phyloP scores from a whole-genome alignment of 2,888 invertebrate species.

The Calameuta idolon region DNA sequence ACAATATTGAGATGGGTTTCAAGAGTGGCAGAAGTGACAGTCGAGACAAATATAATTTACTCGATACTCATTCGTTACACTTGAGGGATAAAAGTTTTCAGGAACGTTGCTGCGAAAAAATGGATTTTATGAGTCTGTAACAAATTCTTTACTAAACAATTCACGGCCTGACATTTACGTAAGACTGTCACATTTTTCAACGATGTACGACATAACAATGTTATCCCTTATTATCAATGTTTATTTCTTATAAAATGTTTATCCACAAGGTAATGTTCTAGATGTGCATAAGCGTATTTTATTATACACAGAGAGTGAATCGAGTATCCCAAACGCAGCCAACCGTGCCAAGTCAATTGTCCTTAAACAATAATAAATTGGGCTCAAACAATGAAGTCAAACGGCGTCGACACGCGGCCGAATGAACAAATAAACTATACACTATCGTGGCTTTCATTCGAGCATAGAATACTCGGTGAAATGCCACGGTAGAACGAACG shows the following conservation, averaged over 20 bases:
- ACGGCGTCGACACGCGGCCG: not conserved
- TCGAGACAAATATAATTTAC: not conserved
- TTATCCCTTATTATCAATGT: not conserved
- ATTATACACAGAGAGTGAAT: not conserved
- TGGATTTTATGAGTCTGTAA: not conserved
- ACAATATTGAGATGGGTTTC: not conserved
- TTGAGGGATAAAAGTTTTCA: not conserved
- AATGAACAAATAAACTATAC: not conserved
- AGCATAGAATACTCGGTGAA: not conserved
- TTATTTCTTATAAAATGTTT: not conserved
- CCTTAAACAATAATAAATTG: constrained; percentile 10
- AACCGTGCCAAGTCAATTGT: constrained; percentile 2
- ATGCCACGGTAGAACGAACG: constrained; percentile 6
- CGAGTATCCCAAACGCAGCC: not conserved
- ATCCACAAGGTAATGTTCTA: not conserved
- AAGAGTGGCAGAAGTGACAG: not conserved
- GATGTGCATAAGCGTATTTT: not conserved
- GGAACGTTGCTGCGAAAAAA: not conserved
- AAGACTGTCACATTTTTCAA: not conserved
- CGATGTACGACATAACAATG: not conserved
- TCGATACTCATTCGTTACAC: not conserved
- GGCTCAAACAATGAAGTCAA: constrained; percentile 7
- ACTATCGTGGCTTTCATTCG: not conserved
- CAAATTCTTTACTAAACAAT: not conserved
- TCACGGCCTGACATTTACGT: not conserved